Conservation (phyloP, 2,797 vertebrate genomes). For the Poeciliopsis turneri region DNA sequence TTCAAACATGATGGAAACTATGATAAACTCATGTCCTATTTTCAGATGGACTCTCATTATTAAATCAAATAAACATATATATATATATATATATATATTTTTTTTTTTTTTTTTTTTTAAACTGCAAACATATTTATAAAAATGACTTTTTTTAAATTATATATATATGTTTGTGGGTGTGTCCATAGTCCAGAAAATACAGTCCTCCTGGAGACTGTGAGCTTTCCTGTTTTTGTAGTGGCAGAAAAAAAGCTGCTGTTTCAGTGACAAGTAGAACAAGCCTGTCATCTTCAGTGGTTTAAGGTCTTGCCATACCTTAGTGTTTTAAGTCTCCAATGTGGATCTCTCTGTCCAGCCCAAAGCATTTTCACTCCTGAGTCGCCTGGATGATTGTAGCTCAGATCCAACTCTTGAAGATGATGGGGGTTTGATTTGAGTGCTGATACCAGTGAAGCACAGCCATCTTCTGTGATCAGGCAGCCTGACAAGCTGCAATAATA, state of each 20-base stretch:
- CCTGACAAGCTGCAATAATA: background rate
- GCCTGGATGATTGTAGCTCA: background rate
- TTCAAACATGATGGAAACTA: no score
- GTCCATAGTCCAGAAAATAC: no score
- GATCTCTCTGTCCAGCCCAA: background rate
- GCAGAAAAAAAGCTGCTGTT: background rate
- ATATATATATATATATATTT: no score
- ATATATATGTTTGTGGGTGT: no score
- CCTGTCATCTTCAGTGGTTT: background rate
- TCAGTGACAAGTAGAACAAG: background rate
- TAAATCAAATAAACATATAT: no score
- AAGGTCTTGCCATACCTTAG: background rate
- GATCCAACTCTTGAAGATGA: background rate
- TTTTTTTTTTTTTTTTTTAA: no score
- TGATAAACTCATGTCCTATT: no score
- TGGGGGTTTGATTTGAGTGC: slow-evolving; percentile 1
- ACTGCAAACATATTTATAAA: no score
- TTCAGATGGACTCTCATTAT: no score
- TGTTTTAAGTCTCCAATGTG: background rate
- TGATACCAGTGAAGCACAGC: background rate
- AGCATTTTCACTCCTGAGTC: background rate
- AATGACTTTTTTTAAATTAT: no score
- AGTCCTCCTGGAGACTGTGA: background rate
- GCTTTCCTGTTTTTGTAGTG: background rate
- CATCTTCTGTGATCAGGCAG: background rate